Conservation (phyloP, 2,888 invertebrate genomes). For the Entomobrya proxima region DNA sequence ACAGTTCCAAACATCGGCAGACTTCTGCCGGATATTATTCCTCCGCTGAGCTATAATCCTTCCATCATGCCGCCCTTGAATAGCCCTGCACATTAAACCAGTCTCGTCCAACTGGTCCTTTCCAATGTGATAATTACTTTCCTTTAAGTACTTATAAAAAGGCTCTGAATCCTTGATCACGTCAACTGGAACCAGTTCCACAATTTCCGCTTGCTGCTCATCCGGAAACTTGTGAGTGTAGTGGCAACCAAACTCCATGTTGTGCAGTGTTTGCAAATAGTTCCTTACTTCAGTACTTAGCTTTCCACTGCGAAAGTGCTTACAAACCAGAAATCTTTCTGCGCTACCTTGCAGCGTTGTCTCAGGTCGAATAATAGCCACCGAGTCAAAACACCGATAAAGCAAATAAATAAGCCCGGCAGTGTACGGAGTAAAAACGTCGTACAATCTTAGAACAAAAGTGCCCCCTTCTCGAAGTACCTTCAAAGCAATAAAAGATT, state of each 20-base stretch:
- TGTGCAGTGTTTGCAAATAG: constrained; percentile 66
- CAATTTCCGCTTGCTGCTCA: constrained; percentile 78
- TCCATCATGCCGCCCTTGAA: constrained; percentile 52
- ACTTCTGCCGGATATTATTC: constrained; percentile 49
- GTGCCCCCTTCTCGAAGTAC: constrained; percentile 91
- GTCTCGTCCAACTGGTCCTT: constrained; percentile 68
- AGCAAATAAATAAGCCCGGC: constrained; percentile 95
- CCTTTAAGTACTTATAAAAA: constrained; percentile 87
- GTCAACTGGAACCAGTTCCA: constrained; percentile 85
- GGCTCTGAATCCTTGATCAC: constrained; percentile 83
- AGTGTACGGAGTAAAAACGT: constrained; percentile 95
- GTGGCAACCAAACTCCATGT: constrained; percentile 60
- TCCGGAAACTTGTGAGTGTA: constrained; percentile 59
- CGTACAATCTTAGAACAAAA: constrained; percentile 97
- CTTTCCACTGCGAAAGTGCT: constrained; percentile 60
- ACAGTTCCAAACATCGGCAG: constrained; percentile 47
- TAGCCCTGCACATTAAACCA: constrained; percentile 35
- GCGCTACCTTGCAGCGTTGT: constrained; percentile 98
- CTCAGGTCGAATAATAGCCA: constrained; percentile 95
- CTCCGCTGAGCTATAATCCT: constrained; percentile 43
- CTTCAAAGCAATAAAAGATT: constrained; percentile 92
- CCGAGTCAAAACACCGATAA: constrained; percentile 90
- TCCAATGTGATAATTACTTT: constrained; percentile 84
- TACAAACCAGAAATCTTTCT: constrained; percentile 82
- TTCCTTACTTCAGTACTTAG: constrained; percentile 66